Conservation (phyloP, 1,140 invertebrate species). For the Papilio glaucus region DNA sequence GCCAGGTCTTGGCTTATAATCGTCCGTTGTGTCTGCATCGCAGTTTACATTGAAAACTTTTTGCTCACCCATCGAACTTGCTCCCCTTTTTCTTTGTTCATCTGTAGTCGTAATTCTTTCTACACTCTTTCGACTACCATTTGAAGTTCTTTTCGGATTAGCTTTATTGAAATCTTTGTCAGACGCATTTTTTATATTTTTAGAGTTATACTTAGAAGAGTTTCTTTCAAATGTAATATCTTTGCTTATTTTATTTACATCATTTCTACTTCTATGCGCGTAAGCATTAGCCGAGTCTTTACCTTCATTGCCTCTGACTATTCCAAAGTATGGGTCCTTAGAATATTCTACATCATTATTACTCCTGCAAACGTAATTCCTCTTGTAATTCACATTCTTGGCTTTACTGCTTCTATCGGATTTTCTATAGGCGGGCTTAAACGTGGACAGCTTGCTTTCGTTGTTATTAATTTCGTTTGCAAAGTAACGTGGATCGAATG, state of each 20-base stretch:
- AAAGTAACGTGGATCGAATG: constrained; percentile 68
- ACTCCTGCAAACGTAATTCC: constrained; percentile 59
- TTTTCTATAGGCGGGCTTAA: constrained; percentile 65
- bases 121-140: constrained; percentile 49
- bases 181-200: constrained; percentile 45
- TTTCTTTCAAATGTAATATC: constrained; percentile 63
- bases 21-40: constrained; percentile 45
- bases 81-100: constrained; percentile 53
- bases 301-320: constrained; percentile 50
- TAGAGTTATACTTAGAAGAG: constrained; percentile 57
- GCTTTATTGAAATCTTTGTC: constrained; percentile 41
- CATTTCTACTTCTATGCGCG: constrained; percentile 44
- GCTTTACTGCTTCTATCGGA: constrained; percentile 66
- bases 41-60: constrained; percentile 48
- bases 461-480: constrained; percentile 70
- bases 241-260: constrained; percentile 59
- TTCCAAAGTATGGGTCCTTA: constrained; percentile 70
- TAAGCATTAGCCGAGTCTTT: constrained; percentile 50
- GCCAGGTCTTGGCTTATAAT: constrained; percentile 67
- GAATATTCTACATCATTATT: constrained; percentile 76
- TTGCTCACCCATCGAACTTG: constrained; percentile 52
- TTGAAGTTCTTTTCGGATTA: constrained; percentile 51
- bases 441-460: constrained; percentile 60
- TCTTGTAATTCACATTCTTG: constrained; percentile 51
- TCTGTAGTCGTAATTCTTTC: constrained; percentile 41